Evolutionary conservation across 2,797 vertebrate genomes (phyloP), one percentile per base, ranked within the genome.

Genomic region (Brachyrhaphis roseni): DNA sequence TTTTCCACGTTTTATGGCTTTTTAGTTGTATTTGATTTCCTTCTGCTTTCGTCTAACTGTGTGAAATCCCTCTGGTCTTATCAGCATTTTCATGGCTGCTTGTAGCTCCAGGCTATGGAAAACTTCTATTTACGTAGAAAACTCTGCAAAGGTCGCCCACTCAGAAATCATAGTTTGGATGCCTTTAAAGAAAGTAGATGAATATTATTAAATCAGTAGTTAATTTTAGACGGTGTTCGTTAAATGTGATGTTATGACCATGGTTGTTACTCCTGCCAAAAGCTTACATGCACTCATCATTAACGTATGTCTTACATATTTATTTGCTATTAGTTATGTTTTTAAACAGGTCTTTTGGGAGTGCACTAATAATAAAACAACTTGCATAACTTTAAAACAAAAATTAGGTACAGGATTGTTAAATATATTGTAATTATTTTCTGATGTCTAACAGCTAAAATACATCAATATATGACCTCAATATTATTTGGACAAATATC

Each of bases 61-160:
- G 77, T 87, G 79, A 81, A n/a, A 75, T 87, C 90, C 88, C 84
- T 76, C 36, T 41, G 64, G 72, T 8, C 83, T 85, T 81, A 79
- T 78, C 85, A 89, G 87, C 64, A n/a, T 71, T 86, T 89, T 86
- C 70, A 57, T 46, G 76, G 71, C 72, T 86, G 82, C 71, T 77
- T 82, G 36, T 78, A 10, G 76, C 85, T 82, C 31, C 66, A 43
- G 87, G 84, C 84, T 81, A 62, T 79, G 80, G 23, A 13, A 12
- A 62, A 72, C 78, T 16, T 8, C 39, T 20, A 47, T 53, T 49
- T 59, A 36, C 8, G 53, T 5, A 12, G 36, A 68, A 68, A 1
- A 39, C 64, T 51, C 45, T 70, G 45, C 68, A 51, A 51, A 77
- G 10, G 47, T 57, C 68, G 31, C 36, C 8, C 13, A 36, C 28